Conservation (phyloP, 2,888 invertebrate species). For the Drosophila stalkeri region DNA sequence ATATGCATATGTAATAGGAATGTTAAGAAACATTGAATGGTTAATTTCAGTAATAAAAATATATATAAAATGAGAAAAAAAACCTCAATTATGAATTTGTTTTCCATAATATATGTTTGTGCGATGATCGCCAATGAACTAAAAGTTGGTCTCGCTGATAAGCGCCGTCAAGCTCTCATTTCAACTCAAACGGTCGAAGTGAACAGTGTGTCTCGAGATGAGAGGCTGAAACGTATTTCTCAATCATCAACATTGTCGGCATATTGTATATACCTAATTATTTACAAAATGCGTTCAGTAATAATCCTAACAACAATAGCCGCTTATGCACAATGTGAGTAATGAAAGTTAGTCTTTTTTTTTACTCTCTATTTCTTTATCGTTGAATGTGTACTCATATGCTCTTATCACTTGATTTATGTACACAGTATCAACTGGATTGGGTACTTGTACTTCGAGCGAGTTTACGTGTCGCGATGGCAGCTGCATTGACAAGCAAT, state of each 20-base stretch:
- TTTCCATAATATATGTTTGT: background rate
- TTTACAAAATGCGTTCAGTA: background rate
- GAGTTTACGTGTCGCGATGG: conserved; percentile 2
- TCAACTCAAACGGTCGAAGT: background rate
- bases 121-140: background rate
- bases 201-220: background rate
- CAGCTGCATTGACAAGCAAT: background rate
- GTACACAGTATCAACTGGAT: background rate
- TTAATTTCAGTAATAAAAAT: conserved; percentile 74
- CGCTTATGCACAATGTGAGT: background rate
- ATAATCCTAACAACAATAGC: background rate
- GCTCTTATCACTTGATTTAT: background rate
- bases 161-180: background rate
- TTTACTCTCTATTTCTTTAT: background rate
- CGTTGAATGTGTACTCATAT: no score
- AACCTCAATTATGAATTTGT: background rate
- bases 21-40: conserved; percentile 66
- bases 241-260: background rate
- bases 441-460: background rate
- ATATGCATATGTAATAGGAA: conserved; percentile 61
- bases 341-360: background rate
- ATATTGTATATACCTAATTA: background rate
- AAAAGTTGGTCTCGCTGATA: background rate
- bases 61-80: conserved; percentile 49
- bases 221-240: background rate